Percentiles rank a stretch among this genome's conserved stretches.
These are phyloP conservation scores for Cotesia glomerata DNA, from an alignment of 1,140 invertebrate species.

Conservation along the genomic window DNA sequence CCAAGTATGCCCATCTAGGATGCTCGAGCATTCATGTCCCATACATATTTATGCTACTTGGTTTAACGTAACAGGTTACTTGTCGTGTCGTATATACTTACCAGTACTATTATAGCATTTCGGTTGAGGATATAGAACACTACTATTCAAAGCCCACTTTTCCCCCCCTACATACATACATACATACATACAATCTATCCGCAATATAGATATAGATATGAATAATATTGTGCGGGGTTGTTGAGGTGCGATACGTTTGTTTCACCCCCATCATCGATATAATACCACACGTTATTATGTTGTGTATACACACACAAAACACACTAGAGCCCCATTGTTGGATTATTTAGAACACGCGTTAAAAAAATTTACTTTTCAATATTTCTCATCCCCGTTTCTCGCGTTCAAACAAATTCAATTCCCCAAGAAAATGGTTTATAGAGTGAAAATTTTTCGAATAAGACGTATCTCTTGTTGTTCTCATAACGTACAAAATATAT, in stretches of 20 bases:
- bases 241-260: slow-evolving; percentile 47
- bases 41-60: slow-evolving; percentile 57
- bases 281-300: not conserved
- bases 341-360: not conserved
- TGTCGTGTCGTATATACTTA: slow-evolving; percentile 24
- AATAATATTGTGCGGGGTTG: slow-evolving; percentile 21
- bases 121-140: not conserved
- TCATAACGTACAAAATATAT: not conserved
- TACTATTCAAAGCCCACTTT: not conserved
- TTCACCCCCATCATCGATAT: slow-evolving; percentile 30
- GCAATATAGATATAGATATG: not conserved
- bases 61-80: slow-evolving; percentile 37
- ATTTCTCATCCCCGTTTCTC: not conserved
- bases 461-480: not conserved
- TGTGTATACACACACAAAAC: not conserved
- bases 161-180: not conserved
- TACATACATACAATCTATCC: not conserved
- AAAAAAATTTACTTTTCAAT: not conserved
- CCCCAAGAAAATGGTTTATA: not conserved
- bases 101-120: not conserved
- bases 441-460: not conserved
- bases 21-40: slow-evolving; percentile 58
- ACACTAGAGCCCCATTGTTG: no score
- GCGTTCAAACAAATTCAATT: not conserved
- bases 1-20: slow-evolving; percentile 15